Evolutionary conservation across 2,113 vertebrate species (phyloP), one percentile per base, ranked within the genome.

Genomic region (Rutilus rutilus): DNA sequence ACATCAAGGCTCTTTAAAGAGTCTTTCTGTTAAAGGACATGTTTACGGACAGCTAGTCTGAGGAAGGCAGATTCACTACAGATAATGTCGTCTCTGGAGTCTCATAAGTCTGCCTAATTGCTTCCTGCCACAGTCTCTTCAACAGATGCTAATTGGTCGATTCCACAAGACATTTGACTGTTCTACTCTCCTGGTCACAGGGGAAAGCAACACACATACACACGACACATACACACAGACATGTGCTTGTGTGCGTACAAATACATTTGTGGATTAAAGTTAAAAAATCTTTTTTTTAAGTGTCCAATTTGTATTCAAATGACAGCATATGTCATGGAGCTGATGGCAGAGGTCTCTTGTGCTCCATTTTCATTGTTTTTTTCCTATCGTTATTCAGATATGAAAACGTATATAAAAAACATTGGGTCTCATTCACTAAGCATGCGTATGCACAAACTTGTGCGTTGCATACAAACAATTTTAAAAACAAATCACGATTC

Each of bases 141-240:
- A 83, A 60, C 78, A 85, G 86, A 78, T 88, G 62, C 80, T 88
- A 88, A 88, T 86, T 83, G 84, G 84, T 78, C 21, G 21, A 39
- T 83, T 88, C 21, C 30, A 65, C 23, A 88, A 65, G 73, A 83
- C 87, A 86, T 86, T 74, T 64, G 71, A 17, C 23, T 82, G 50
- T 50, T 60, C 39, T 81, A 17, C 67, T 27, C 25, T 23, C 59
- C 25, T 57, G 59, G 21, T 69, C 60, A 83, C 78, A 59, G 1
- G n/a, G 27, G 75, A 52, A 54, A 17, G 75, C 47, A 9, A 14
- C 47, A 54, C 47, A 33, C n/a, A 77, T 52, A 33, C 84, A 50
- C 25, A 52, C 54, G n/a, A 54, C 47, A 33, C n/a, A 77, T 52
- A 33, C 84, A 50, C 25, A 52, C 54, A 39, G 23, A 83, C 54